phyloP scores from a whole-genome alignment of 2,888 invertebrate species.

The Cantharis rufa region DNA sequence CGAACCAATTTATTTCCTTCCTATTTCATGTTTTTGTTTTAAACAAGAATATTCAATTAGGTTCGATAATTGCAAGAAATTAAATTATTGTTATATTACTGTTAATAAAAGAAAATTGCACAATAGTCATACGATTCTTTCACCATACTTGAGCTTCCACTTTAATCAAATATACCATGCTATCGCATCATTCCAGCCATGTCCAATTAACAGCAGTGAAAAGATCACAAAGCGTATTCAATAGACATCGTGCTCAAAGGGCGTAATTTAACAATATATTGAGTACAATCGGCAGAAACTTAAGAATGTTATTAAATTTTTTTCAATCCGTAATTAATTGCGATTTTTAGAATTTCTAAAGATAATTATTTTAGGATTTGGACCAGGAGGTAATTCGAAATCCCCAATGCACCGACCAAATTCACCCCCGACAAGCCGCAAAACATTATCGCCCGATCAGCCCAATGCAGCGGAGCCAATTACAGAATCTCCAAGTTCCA shows the following conservation, averaged over 20 bases:
- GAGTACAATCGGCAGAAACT: background rate
- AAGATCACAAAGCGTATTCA: conserved; percentile 1
- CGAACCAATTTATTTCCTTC: background rate
- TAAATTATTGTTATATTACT: background rate
- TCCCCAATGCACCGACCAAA: conserved; percentile 55
- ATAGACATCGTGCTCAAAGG: background rate
- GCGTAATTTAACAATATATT: background rate
- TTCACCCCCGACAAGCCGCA: conserved; percentile 61
- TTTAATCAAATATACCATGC: background rate
- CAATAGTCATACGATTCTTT: background rate
- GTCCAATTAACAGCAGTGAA: background rate
- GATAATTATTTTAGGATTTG: conserved; percentile 55
- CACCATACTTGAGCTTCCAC: background rate
- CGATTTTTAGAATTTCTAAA: background rate
- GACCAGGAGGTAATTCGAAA: conserved; percentile 53
- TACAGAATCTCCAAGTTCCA: conserved; percentile 68
- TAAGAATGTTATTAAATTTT: background rate
- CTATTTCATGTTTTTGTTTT: background rate
- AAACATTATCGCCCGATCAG: conserved; percentile 65
- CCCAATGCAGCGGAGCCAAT: conserved; percentile 71
- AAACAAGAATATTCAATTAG: background rate
- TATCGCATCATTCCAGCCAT: background rate
- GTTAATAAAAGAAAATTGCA: background rate
- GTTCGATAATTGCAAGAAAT: background rate
- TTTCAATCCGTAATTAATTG: background rate